Base-by-base conservation (phyloP, 2,888 invertebrate species). In the Amaurobius ferox region DNA sequence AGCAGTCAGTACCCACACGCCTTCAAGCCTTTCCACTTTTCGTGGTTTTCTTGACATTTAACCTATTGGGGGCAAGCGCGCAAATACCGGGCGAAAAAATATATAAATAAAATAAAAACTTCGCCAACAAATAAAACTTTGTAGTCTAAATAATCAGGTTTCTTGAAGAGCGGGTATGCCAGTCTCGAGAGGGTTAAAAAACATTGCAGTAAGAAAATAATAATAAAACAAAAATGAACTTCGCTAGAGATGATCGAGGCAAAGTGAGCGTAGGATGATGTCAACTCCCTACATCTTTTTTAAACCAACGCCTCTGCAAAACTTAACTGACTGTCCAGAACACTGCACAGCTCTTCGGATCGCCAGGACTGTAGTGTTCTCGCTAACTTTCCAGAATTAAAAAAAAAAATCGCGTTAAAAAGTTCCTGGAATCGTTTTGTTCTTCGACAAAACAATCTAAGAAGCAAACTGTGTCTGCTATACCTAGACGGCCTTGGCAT, bases 61-160 rank as follows among this genome's bases (percentile, higher is more conserved):
- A 71, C 76, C 76, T 29, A 55, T 32, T 30, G 28, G 28, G 3
- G 29, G 28, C 28, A 35, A 61, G 13, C 2, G 16, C 16, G 44
- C n/a, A 9, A 44, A n/a, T 55, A 28, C 23, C 71, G 28, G 13
- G 48, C 19, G 62, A 39, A 28, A 28, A 32, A 68, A n/a, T 30
- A 48, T 16, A 35, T n/a, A 39, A 39, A 62, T 48, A 71, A 61
- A 35, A 61, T 32, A 32, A 61, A 79, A 68, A 67, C 28, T 26
- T 32, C 23, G 29, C 19, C 23, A 40, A 30, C 26, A 39, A 55
- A 66, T 66, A 32, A 61, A 67, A 55, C 30, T 35, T 32, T 39
- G 39, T 62, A 70, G 40, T 67, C 44, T 74, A 77, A 77, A 83
- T 71, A 77, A 83, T 77, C 83, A 76, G 77, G 79, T 79, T 79